Base-by-base conservation (phyloP, 2,113 vertebrate species). In the Drymodes brunneopygia region DNA sequence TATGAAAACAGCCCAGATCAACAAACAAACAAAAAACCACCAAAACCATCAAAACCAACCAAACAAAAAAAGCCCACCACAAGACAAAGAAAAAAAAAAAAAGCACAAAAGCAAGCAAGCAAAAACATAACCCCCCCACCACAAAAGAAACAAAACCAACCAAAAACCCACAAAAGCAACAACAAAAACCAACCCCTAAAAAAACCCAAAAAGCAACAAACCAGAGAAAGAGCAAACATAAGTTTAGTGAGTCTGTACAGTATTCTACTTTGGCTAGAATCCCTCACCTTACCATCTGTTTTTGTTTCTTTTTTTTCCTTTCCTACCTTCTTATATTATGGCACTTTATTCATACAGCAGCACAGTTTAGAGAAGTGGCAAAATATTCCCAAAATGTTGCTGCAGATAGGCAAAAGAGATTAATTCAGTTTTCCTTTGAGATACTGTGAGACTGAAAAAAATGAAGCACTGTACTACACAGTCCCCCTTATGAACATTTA, bases 391-490 rank as follows among this genome's bases (percentile, higher is more conserved):
- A 89, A 80, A 86, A 74, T 24, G 83, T 53, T 79, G 9, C n/a
- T 51, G 14, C 36, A 90, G 47, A 64, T 40, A 89, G 29, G 58
- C 53, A 86, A 70, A 81, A 72, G 24, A 58, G 15, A 91, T 91
- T 83, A 91, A 94, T 89, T 83, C 61, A 45, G 1, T 45, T 91
- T 81, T 88, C 77, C 42, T 81, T 38, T 84, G 81, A 88, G 58
- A 54, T 40, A 66, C 1, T 5, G 25, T 7, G 21, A 92, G 12
- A 83, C 20, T 45, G n/a, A 58, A 82, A 81, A 81, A 57, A 83
- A n/a, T 11, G 1, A 45, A 89, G 29, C 42, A 31, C 33, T 28
- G 10, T 45, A 50, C 29, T 83, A 67, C 27, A 60, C 12, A 84
- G 33, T 27, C 18, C 6, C 42, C 3, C 22, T 77, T 88, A 61